A percentile compares a stretch with the other conserved stretches of the same genome.
These are phyloP conservation scores for Hormiphora californensis DNA, from an alignment of 37 sponge, comb jelly and placozoan genomes.

Conservation along the genomic window DNA sequence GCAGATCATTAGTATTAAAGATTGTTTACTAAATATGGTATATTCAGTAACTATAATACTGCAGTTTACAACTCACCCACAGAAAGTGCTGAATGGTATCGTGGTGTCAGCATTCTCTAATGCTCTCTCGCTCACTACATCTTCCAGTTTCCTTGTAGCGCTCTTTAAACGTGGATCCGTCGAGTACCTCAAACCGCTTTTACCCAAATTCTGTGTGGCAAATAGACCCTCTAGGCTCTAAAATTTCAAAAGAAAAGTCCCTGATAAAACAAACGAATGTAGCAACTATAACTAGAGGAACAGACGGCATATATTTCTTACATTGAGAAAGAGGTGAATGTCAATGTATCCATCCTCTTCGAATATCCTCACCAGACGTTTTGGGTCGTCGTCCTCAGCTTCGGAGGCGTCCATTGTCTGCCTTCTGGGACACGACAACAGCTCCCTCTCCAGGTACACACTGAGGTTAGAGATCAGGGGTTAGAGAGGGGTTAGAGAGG, in stretches of 20 bases:
- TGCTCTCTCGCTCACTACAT: background rate
- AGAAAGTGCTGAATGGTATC: background rate
- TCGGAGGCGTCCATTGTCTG: background rate
- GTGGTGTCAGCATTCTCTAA: background rate
- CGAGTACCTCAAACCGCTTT: background rate
- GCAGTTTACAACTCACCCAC: background rate
- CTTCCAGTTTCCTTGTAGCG: background rate
- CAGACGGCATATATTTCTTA: background rate
- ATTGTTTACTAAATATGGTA: background rate
- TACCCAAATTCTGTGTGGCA: background rate
- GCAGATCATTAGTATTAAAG: background rate
- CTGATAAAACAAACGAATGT: too few relatives aligned
- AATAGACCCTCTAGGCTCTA: too few relatives aligned
- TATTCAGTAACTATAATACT: background rate
- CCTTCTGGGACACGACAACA: background rate
- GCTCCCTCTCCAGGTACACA: slow-evolving; percentile 8
- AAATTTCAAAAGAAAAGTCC: too few relatives aligned
- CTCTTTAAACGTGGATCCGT: background rate
- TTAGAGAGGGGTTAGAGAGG: background rate
- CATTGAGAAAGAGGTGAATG: background rate
- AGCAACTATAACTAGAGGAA: too few relatives aligned
- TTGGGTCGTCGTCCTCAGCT: background rate
- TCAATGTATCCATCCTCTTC: background rate
- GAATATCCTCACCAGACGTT: background rate
- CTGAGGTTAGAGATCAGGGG: background rate